Base-by-base conservation (phyloP, 2,113 vertebrate species). In the Calidris pygmaea region DNA sequence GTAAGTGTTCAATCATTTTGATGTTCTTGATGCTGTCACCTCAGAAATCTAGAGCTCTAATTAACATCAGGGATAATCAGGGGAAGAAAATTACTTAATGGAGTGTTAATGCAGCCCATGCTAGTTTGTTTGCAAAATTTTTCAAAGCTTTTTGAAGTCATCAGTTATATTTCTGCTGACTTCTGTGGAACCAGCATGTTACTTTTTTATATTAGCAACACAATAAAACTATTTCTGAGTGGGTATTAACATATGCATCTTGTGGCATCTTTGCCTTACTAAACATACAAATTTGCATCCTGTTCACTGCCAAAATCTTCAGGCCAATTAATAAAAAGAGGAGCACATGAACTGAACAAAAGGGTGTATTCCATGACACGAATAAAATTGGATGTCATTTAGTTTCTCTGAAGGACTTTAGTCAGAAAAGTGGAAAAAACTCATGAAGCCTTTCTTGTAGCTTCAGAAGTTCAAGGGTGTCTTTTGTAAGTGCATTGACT, bases 341-440 rank as follows among this genome's bases (percentile, higher is more conserved):
- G 27, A 19, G 14, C 2, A n/a, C 50, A 27, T 32, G 30, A 75
- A 59, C n/a, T 53, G 67, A 92, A 86, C 20, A 45, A 55, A 84
- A 86, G 17, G 6, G 6, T 39, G 9, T 52, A 65, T 58, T 87
- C 29, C 34, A 35, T 65, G 30, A 53, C n/a, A 48, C 17, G 9
- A 52, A 71, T 14, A 89, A 85, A 83, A 91, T 48, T 23, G 5
- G 23, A 66, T 55, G 29, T 53, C 34, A 55, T 37, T 67, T 81
- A 56, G 52, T 71, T 87, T 68, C 62, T 79, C 21, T 85, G 39
- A 83, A 93, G 91, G 62, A 52, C 34, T 94, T 95, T 92, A 83
- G 6, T 87, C 67, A 82, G 72, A 89, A 85, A 32, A 39, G 37
- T 26, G 12, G 63, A 32, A 85, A 71, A 88, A 85, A 21, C 23